phyloP scores from a whole-genome alignment of 2,797 vertebrate genomes.

The Liasis olivaceus region DNA sequence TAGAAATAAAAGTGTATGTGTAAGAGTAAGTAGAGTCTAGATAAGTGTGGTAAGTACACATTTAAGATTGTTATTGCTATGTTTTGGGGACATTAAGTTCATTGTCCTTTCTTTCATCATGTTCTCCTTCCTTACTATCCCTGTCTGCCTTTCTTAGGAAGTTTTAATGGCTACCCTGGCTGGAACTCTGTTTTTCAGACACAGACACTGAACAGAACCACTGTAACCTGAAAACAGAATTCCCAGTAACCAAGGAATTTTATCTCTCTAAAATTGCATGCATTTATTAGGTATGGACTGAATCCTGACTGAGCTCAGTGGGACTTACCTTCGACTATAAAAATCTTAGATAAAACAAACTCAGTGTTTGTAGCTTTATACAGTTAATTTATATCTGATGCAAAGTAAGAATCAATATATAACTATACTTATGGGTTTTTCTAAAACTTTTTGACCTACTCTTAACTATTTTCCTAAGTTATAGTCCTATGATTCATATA shows the following conservation, averaged over 20 bases:
- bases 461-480: constrained; percentile 61
- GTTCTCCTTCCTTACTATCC: neutral
- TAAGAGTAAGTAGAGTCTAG: neutral
- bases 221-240: neutral
- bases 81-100: neutral
- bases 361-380: neutral
- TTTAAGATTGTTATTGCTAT: neutral
- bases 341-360: neutral
- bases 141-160: neutral
- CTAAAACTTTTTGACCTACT: constrained; percentile 45
- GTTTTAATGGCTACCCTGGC: neutral
- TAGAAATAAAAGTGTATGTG: neutral
- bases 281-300: neutral
- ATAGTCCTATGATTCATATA: constrained; percentile 67
- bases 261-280: neutral
- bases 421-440: constrained; percentile 61
- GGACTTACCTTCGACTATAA: neutral
- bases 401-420: constrained; percentile 56
- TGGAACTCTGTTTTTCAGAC: neutral
- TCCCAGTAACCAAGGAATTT: neutral
- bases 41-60: neutral
- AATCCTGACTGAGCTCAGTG: neutral
- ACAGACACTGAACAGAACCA: neutral
- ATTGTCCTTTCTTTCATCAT: neutral
- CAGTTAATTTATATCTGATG: neutral